Evolutionary conservation across 37 sponge, comb jelly and placozoan species (phyloP).

Genomic region (Corticium candelabrum): DNA sequence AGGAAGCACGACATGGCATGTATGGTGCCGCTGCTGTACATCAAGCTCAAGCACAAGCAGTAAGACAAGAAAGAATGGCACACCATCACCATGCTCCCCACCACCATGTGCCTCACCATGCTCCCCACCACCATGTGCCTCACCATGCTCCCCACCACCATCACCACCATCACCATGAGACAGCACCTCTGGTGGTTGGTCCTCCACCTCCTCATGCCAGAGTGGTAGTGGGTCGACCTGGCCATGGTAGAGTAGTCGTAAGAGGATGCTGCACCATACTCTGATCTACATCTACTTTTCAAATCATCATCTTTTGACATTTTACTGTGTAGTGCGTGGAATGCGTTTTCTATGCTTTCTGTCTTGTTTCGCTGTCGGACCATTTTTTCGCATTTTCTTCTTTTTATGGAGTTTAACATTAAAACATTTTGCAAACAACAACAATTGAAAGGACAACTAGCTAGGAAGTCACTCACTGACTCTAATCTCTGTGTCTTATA

Average conservation of each 20-base stretch:
- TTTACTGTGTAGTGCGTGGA: no score
- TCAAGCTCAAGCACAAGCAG: constrained; percentile 22
- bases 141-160: constrained; percentile 3
- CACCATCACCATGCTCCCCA: constrained; percentile 28
- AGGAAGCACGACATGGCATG: constrained; percentile 49
- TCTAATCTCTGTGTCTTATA: no score
- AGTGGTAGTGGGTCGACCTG: background rate
- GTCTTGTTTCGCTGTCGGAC: background rate
- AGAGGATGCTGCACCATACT: constrained; percentile 2
- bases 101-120: constrained; percentile 18
- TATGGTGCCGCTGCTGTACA: constrained; percentile 37
- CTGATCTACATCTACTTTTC: no score
- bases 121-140: constrained; percentile 18
- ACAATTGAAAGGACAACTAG: no score
- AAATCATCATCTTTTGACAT: no score
- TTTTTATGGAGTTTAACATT: background rate
- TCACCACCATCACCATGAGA: background rate
- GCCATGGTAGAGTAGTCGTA: constrained; percentile 1
- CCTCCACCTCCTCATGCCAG: background rate
- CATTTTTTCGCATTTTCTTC: background rate
- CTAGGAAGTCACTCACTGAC: no score
- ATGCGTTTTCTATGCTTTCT: background rate
- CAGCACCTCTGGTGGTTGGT: no score
- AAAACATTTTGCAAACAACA: no score
- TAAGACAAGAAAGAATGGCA: constrained; percentile 32